Evolutionary conservation across 2,888 invertebrate genomes (phyloP), one percentile per base, ranked within the genome.

Genomic region (Xestia ashworthii): DNA sequence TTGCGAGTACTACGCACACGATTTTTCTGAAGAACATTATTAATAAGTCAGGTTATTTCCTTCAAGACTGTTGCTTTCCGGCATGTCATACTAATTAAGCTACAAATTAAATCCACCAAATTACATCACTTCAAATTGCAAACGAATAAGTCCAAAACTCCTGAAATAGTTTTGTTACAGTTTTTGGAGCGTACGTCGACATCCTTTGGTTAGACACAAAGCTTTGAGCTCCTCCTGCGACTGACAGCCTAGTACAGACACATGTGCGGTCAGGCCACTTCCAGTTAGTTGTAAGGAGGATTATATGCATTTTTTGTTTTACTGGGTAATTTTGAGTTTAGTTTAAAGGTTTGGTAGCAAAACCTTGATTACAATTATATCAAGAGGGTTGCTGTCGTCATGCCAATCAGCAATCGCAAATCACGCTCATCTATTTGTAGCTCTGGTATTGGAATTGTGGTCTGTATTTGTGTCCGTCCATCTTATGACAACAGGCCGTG

Each of bases 221-320:
- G 85, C 85, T 81, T 81, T 81, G 84, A 80, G 62, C 38, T 44
- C 44, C 8, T 38, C n/a, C 62, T 84, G 80, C 50, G 3, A n/a
- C 62, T 84, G 80, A 81, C 84, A 81, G 80, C 38, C 44, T 64
- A 5, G 50, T 22, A 32, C 80, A 50, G 50, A 79, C 67, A 32
- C 25, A 65, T 65, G 65, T 50, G 50, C 65, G 70, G 32, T 22
- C 60, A 60, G 41, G 38, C 41, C 53, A 60, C 64, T 68, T 64
- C 16, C 55, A 78, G 48, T 12, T 46, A 62, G 5, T 53, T 46
- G 19, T n/a, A 22, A 38, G 32, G 66, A 38, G 32, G 66, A 46
- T 48, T 0, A 53, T 25, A 22, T 53, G 50, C 11, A 25, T 38
- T 66, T 41, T 64, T 73, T 5, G 2, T 50, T 65, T 58, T 11